These are phyloP conservation scores for Chloebia gouldiae DNA, from an alignment of 2,113 vertebrate genomes.

Conservation along the genomic window DNA sequence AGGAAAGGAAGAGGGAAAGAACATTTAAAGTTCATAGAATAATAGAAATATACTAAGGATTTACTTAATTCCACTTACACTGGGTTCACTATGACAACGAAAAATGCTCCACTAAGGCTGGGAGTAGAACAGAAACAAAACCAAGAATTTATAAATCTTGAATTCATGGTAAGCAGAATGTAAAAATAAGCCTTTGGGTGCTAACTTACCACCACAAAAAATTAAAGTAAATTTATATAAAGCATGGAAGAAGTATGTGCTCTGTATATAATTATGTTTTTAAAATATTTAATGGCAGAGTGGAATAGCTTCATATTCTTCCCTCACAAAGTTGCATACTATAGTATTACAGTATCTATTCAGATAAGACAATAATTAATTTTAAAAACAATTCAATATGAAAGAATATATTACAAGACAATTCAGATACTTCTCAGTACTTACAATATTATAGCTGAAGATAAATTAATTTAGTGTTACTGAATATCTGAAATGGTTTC, in stretches of 20 bases:
- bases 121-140: background rate
- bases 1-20: background rate
- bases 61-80: background rate
- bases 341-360: background rate
- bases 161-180: background rate
- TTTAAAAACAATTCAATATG: background rate
- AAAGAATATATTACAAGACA: background rate
- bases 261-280: background rate
- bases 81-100: background rate
- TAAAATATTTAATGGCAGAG: background rate
- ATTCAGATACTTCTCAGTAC: background rate
- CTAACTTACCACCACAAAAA: background rate
- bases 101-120: background rate
- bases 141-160: background rate
- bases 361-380: background rate
- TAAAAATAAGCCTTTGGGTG: background rate
- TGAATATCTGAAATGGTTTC: background rate
- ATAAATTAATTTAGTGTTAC: background rate
- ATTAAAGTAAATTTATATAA: background rate
- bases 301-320: background rate
- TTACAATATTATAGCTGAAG: background rate
- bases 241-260: background rate
- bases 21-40: background rate
- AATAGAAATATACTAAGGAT: background rate
- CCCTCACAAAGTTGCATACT: background rate